Percentiles rank a stretch among this genome's conserved stretches.
These are phyloP conservation scores for Pogonophryne albipinna DNA, from an alignment of 2,797 vertebrate genomes.

Conservation along the genomic window DNA sequence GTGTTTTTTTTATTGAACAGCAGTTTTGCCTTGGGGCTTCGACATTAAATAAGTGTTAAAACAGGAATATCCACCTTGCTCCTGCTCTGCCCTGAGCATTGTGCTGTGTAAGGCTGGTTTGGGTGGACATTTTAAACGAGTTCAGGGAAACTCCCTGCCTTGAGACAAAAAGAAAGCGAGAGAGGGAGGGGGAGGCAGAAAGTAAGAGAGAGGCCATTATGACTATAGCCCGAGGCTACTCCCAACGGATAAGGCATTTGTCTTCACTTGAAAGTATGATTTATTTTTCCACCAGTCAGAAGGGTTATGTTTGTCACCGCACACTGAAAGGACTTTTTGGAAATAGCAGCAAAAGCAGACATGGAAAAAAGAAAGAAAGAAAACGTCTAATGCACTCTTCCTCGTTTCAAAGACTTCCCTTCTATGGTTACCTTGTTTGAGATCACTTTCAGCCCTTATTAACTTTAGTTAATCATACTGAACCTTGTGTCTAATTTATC, in stretches of 20 bases:
- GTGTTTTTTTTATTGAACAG: constrained; percentile 37
- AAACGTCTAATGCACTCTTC: constrained; percentile 37
- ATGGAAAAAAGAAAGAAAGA: constrained; percentile 25
- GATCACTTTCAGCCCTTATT: constrained; percentile 79
- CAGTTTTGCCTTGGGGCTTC: constrained; percentile 30
- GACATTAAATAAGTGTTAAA: constrained; percentile 37
- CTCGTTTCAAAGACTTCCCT: constrained; percentile 60
- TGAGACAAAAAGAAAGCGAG: constrained; percentile 60
- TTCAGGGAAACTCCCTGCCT: constrained; percentile 78
- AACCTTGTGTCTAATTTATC: constrained; percentile 75
- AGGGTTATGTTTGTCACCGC: constrained; percentile 83
- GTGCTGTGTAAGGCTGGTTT: constrained; percentile 60
- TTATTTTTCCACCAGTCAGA: constrained; percentile 83
- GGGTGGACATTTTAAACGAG: constrained; percentile 62
- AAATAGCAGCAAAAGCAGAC: constrained; percentile 74
- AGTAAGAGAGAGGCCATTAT: constrained; percentile 76
- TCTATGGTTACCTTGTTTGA: constrained; percentile 71
- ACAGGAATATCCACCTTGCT: constrained; percentile 38
- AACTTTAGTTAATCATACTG: constrained; percentile 77
- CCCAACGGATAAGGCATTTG: constrained; percentile 83
- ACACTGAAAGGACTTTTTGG: constrained; percentile 75
- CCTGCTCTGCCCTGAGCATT: constrained; percentile 33
- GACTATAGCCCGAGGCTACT: constrained; percentile 78
- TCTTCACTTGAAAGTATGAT: constrained; percentile 86
- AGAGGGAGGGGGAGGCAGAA: constrained; percentile 39